phyloP scores from a whole-genome alignment of 2,888 invertebrate genomes.

The Enoplolaimus lenunculus region DNA sequence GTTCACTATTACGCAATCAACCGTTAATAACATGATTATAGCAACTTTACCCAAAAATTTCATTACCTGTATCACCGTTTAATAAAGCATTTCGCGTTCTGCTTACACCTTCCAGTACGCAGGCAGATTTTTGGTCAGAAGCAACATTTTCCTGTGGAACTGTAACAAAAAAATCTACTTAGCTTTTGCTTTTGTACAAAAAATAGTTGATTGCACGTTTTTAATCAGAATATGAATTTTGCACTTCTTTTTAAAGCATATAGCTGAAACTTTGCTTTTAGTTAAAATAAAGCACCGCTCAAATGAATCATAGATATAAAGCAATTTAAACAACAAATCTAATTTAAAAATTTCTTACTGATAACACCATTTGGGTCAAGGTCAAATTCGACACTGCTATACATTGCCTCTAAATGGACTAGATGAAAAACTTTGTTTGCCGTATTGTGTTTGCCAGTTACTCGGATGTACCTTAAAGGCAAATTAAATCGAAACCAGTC shows the following conservation, averaged over 20 bases:
- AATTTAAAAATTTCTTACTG: slow-evolving; percentile 47
- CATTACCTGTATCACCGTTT: slow-evolving; percentile 64
- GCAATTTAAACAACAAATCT: too few species aligned
- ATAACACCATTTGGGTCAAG: slow-evolving; percentile 54
- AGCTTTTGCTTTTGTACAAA: too few species aligned
- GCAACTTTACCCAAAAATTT: too few species aligned
- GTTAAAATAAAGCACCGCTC: too few species aligned
- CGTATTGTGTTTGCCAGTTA: slow-evolving; percentile 76
- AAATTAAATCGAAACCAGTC: too few species aligned
- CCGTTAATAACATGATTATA: too few species aligned
- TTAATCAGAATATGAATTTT: too few species aligned
- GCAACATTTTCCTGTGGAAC: slow-evolving; percentile 80
- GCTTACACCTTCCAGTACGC: slow-evolving; percentile 85
- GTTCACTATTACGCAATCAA: too few species aligned
- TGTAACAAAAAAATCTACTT: slow-evolving; percentile 35
- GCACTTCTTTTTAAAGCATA: too few species aligned
- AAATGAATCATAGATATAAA: too few species aligned
- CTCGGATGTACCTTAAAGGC: slow-evolving; percentile 52
- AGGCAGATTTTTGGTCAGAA: slow-evolving; percentile 70
- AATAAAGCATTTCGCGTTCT: slow-evolving; percentile 81
- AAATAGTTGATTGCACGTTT: too few species aligned
- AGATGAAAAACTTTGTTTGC: slow-evolving; percentile 86
- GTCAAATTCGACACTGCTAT: slow-evolving; percentile 59
- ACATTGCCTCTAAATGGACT: slow-evolving; percentile 77
- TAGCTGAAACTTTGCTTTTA: too few species aligned